phyloP scores from a whole-genome alignment of 2,888 invertebrate species.

The Hydrotaea diabolus region DNA sequence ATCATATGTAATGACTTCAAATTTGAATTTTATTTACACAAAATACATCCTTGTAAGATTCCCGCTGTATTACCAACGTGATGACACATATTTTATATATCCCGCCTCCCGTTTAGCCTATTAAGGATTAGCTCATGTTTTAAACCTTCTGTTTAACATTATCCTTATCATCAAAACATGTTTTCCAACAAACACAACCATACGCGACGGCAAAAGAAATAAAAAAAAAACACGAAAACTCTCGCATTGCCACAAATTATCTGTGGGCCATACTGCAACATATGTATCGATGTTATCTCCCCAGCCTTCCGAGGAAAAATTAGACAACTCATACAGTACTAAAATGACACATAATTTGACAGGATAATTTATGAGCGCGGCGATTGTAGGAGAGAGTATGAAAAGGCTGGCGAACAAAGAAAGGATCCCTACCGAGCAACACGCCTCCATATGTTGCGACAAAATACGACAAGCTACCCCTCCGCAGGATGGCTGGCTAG shows the following conservation, averaged over 20 bases:
- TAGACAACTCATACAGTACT: slow-evolving; percentile 14
- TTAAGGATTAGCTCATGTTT: background rate
- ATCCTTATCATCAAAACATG: slow-evolving; percentile 22
- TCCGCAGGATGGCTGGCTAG: background rate
- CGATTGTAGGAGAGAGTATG: background rate
- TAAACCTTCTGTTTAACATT: slow-evolving; percentile 26
- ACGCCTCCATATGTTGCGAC: slow-evolving; percentile 20
- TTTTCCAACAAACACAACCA: background rate
- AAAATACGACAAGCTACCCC: slow-evolving; percentile 4
- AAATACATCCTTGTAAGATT: too few species aligned
- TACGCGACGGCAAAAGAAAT: too few species aligned
- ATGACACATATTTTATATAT: background rate
- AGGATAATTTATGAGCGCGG: slow-evolving; percentile 26
- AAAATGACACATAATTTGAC: slow-evolving; percentile 22
- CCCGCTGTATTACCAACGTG: too few species aligned
- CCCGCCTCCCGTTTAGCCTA: background rate
- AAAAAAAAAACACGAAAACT: background rate
- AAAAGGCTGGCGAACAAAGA: background rate
- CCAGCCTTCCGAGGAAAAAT: background rate
- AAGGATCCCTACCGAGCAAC: slow-evolving; percentile 1
- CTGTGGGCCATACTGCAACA: slow-evolving; percentile 26
- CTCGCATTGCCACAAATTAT: slow-evolving; percentile 8
- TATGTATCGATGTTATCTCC: slow-evolving; percentile 14
- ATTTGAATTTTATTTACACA: too few species aligned
- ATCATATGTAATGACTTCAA: too few species aligned